These are phyloP conservation scores for Nymphalis polychloros DNA, from an alignment of 2,888 invertebrate species.

Conservation along the genomic window DNA sequence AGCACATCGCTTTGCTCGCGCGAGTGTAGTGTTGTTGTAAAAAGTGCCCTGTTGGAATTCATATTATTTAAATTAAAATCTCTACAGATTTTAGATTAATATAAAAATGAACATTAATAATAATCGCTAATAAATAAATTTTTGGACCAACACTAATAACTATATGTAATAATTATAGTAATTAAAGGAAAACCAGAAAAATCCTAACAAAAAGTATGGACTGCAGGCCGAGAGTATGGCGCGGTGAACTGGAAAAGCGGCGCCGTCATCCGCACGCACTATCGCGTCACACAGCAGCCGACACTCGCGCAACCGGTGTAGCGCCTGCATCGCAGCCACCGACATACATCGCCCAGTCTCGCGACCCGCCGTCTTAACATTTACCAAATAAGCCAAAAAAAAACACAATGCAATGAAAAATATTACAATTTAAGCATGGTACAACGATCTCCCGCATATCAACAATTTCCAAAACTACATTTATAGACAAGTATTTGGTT, in stretches of 20 bases:
- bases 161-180: neutral
- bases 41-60: slow-evolving; percentile 84
- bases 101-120: too few relatives aligned
- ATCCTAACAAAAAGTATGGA: slow-evolving; percentile 90
- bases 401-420: neutral
- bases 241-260: slow-evolving; percentile 91
- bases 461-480: too few relatives aligned
- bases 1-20: slow-evolving; percentile 85
- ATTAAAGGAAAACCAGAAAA: neutral
- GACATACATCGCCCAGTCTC: slow-evolving; percentile 88
- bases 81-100: too few relatives aligned
- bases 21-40: slow-evolving; percentile 90
- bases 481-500: too few relatives aligned
- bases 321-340: slow-evolving; percentile 90
- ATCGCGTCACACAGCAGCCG: slow-evolving; percentile 94
- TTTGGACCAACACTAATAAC: too few relatives aligned
- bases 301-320: slow-evolving; percentile 91
- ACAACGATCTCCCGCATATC: too few relatives aligned
- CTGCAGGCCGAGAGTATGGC: slow-evolving; percentile 94
- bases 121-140: too few relatives aligned
- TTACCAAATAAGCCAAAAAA: neutral
- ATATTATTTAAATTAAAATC: neutral
- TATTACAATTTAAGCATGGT: too few relatives aligned
- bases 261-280: slow-evolving; percentile 90
- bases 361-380: slow-evolving; percentile 75